phyloP scores from a whole-genome alignment of 2,888 invertebrate species.

The Aleiodes alternator region DNA sequence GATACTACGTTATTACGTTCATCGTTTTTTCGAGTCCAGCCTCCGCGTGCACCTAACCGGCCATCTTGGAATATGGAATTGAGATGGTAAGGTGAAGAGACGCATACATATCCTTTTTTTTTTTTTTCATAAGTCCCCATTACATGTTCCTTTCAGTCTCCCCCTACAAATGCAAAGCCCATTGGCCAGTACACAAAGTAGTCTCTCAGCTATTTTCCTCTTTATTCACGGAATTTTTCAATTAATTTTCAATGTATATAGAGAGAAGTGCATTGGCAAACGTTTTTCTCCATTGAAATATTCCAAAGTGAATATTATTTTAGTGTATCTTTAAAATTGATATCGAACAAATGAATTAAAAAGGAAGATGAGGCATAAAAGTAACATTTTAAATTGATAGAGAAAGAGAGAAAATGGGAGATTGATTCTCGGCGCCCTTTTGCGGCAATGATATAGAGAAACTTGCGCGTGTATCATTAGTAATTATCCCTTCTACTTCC shows the following conservation, averaged over 20 bases:
- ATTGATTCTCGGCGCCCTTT: constrained; percentile 49
- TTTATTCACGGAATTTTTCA: constrained; percentile 34
- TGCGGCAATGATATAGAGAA: constrained; percentile 33
- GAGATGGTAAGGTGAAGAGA: constrained; percentile 59
- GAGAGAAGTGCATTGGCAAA: not conserved
- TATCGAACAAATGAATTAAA: not conserved
- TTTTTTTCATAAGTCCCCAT: not conserved
- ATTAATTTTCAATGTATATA: constrained; percentile 24
- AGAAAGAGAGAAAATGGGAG: constrained; percentile 12
- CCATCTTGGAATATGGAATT: constrained; percentile 74
- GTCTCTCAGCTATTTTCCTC: constrained; percentile 1
- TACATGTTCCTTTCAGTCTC: constrained; percentile 13
- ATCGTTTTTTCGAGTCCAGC: constrained; percentile 71
- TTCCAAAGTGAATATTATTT: constrained; percentile 12
- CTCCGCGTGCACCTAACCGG: constrained; percentile 67
- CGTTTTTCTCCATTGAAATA: constrained; percentile 12
- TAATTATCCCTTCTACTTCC: constrained; percentile 56
- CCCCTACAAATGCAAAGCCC: constrained; percentile 17
- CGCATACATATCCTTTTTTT: constrained; percentile 32
- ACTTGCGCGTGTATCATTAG: constrained; percentile 59
- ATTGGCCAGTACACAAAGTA: constrained; percentile 20
- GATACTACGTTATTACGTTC: constrained; percentile 75
- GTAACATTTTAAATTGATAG: not conserved
- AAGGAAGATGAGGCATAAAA: not conserved
- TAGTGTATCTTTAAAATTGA: no score